These are phyloP conservation scores for Aphrophora alni DNA, from an alignment of 2,888 invertebrate genomes.

Conservation along the genomic window DNA sequence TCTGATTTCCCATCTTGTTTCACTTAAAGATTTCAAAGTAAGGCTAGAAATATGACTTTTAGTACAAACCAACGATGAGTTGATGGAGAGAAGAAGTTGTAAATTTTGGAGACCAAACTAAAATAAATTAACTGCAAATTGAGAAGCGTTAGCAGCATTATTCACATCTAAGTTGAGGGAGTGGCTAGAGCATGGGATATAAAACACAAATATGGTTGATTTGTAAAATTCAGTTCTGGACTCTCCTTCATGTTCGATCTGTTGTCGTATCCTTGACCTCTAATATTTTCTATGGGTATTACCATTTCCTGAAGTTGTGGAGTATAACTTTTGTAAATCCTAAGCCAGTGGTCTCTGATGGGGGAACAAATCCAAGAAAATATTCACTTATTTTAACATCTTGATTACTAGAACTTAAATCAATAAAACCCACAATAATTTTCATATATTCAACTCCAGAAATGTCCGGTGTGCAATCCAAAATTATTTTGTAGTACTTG, in stretches of 20 bases:
- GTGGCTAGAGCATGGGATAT: conserved; percentile 16
- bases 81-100: conserved; percentile 15
- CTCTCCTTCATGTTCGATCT: conserved; percentile 24
- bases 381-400: conserved; percentile 10
- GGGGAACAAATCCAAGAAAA: conserved; percentile 23
- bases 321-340: conserved; percentile 15
- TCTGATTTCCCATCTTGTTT: conserved; percentile 26
- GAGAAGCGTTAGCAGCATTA: conserved; percentile 9
- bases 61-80: neutral
- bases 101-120: neutral
- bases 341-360: conserved; percentile 12
- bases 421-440: conserved; percentile 23
- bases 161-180: conserved; percentile 22
- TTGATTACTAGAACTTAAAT: too few relatives aligned
- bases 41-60: conserved; percentile 10
- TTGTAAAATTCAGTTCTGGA: conserved; percentile 10
- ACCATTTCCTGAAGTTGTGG: neutral
- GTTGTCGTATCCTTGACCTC: conserved; percentile 22
- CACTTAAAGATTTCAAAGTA: conserved; percentile 20
- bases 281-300: conserved; percentile 10
- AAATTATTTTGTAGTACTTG: conserved; percentile 11
- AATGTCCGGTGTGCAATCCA: conserved; percentile 28
- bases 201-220: conserved; percentile 23
- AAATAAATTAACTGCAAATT: neutral
- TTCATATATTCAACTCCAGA: conserved; percentile 18